phyloP scores from a whole-genome alignment of 2,888 invertebrate species.

The Polylopha cassiicola region DNA sequence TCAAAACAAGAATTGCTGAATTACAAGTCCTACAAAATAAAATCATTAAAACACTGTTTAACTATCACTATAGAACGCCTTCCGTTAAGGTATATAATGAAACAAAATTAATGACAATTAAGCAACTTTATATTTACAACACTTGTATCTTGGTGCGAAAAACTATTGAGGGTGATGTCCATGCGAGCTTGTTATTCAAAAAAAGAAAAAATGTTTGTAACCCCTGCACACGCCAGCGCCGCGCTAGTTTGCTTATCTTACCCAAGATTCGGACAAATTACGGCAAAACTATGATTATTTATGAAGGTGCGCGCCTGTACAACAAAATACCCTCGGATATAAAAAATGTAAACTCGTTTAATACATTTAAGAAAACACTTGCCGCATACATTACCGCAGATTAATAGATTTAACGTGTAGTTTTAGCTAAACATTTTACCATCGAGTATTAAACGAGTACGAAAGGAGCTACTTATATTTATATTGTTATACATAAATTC shows the following conservation, averaged over 20 bases:
- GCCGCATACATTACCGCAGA: too few species aligned
- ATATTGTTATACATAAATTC: too few species aligned
- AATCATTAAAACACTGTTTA: background rate
- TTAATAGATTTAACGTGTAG: too few species aligned
- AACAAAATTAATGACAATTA: background rate
- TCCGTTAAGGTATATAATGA: background rate
- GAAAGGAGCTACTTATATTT: too few species aligned
- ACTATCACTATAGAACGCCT: background rate
- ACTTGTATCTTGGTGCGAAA: conserved; percentile 1
- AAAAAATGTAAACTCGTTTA: too few species aligned
- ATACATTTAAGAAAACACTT: too few species aligned
- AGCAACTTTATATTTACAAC: conserved; percentile 1
- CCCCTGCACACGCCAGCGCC: background rate
- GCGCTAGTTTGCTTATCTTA: conserved; percentile 4
- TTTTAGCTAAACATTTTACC: too few species aligned
- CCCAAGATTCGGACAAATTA: conserved; percentile 7
- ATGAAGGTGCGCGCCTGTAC: too few species aligned
- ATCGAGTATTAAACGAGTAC: too few species aligned
- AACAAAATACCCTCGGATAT: too few species aligned
- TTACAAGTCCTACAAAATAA: background rate
- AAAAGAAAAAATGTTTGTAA: background rate
- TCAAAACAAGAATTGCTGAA: background rate
- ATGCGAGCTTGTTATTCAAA: background rate
- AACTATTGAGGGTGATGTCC: background rate
- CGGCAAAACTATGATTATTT: conserved; percentile 5